phyloP scores from a whole-genome alignment of 2,797 vertebrate genomes.

The Alectoris magna region DNA sequence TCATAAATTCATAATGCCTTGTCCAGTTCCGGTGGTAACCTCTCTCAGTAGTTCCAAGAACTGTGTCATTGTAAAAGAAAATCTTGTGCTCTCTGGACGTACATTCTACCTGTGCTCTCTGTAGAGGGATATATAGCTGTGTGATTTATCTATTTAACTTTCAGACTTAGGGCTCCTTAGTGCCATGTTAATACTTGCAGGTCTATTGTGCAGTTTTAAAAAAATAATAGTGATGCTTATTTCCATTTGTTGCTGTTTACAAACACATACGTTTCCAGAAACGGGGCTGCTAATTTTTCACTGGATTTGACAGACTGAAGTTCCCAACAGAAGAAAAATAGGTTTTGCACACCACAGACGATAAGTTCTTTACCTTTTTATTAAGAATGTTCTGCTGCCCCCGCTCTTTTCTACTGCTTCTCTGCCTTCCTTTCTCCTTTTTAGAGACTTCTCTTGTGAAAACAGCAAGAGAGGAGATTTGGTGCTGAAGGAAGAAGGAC shows the following conservation, averaged over 20 bases:
- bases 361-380: not conserved
- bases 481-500: not conserved
- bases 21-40: too few relatives aligned
- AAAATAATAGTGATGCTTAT: not conserved
- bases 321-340: not conserved
- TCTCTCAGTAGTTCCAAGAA: not conserved
- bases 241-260: not conserved
- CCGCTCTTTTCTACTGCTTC: not conserved
- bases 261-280: not conserved
- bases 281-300: not conserved
- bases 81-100: not conserved
- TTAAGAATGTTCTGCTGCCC: not conserved
- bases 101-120: fast-evolving
- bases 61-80: not conserved
- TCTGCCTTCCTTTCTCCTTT: not conserved
- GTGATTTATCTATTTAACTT: not conserved
- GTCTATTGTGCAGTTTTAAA: not conserved
- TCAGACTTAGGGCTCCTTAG: not conserved
- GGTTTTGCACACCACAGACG: not conserved
- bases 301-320: not conserved
- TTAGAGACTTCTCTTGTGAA: not conserved
- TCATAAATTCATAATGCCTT: not conserved
- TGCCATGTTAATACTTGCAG: fast-evolving
- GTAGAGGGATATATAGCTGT: not conserved
- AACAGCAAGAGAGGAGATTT: not conserved